These are phyloP conservation scores for Sthenelais limicola DNA, from an alignment of 2,888 invertebrate species.

Conservation along the genomic window DNA sequence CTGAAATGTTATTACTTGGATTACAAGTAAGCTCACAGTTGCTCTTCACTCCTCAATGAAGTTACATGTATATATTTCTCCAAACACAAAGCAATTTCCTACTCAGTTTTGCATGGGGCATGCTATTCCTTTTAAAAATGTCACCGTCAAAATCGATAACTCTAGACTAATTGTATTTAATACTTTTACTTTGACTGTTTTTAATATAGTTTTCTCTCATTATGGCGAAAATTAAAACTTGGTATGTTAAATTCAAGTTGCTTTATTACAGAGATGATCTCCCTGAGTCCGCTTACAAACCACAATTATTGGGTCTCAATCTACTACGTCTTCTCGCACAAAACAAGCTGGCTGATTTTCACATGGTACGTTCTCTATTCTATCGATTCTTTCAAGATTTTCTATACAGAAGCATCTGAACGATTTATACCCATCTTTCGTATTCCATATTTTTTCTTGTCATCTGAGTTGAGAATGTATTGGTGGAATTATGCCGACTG, in stretches of 20 bases:
- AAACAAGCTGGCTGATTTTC: conserved; percentile 98
- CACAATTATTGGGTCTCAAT: conserved; percentile 94
- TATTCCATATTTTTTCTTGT: too few relatives aligned
- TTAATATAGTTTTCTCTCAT: not conserved
- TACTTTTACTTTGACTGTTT: too few relatives aligned
- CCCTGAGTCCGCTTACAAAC: conserved; percentile 93
- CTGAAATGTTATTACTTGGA: conserved; percentile 98
- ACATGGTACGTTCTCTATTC: conserved; percentile 77
- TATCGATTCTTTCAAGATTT: not conserved
- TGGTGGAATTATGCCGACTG: too few relatives aligned
- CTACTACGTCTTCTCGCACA: conserved; percentile 93
- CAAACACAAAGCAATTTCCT: too few relatives aligned
- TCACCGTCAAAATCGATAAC: too few relatives aligned
- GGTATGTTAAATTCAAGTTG: not conserved
- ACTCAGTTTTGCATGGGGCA: too few relatives aligned
- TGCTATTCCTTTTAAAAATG: too few relatives aligned
- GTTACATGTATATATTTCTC: too few relatives aligned
- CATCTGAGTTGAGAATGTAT: too few relatives aligned
- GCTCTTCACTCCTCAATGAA: too few relatives aligned
- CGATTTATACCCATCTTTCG: not conserved
- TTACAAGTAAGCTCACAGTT: conserved; percentile 80
- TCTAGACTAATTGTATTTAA: too few relatives aligned
- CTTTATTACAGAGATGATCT: conserved; percentile 79
- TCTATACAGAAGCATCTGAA: not conserved
- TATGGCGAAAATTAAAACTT: not conserved